These are phyloP conservation scores for Prunella strophiata DNA, from an alignment of 2,797 vertebrate genomes.

Conservation along the genomic window DNA sequence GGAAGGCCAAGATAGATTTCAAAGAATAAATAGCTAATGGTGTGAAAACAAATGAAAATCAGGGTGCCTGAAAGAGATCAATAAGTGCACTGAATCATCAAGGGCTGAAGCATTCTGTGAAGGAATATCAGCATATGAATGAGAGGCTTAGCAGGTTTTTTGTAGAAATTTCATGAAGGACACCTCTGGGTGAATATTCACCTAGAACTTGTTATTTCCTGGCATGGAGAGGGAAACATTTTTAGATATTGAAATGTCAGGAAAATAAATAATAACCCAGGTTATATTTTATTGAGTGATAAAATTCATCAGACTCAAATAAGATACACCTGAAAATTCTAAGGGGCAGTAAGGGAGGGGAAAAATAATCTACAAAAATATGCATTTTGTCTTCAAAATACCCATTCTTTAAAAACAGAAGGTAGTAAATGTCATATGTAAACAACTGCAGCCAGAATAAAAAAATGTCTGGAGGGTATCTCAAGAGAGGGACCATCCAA, in stretches of 20 bases:
- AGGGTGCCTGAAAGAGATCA: not conserved
- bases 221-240: not conserved
- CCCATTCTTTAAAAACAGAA: not conserved
- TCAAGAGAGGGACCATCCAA: not conserved
- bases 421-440: not conserved
- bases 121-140: not conserved
- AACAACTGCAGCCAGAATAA: not conserved
- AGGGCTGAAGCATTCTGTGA: not conserved
- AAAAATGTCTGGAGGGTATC: not conserved
- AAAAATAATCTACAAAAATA: not conserved
- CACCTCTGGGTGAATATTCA: not conserved
- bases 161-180: not conserved
- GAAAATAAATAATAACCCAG: not conserved
- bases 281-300: not conserved
- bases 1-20: not conserved
- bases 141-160: not conserved
- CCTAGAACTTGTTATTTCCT: not conserved
- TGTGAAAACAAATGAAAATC: constrained; percentile 28
- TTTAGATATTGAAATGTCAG: constrained; percentile 12
- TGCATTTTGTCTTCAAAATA: not conserved
- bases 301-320: not conserved
- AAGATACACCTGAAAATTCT: not conserved
- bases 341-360: fast-evolving
- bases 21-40: not conserved
- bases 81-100: constrained; percentile 15